These are phyloP conservation scores for Crepidodera aurea DNA, from an alignment of 2,888 invertebrate genomes.

Conservation along the genomic window DNA sequence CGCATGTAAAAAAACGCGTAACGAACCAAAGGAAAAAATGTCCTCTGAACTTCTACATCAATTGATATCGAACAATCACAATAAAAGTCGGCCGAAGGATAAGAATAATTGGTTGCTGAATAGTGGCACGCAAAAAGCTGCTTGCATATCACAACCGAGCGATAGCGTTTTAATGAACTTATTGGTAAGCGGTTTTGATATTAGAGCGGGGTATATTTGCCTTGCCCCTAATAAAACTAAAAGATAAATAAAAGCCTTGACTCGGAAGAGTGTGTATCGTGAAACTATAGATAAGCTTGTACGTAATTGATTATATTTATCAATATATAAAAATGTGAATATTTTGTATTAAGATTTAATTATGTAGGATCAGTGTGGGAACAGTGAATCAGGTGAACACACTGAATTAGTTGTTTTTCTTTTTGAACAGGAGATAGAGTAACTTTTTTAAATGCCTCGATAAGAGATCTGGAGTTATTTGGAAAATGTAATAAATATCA, in stretches of 20 bases:
- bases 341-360: neutral
- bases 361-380: neutral
- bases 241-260: slow-evolving; percentile 48
- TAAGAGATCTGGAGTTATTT: too few species aligned
- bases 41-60: slow-evolving; percentile 68
- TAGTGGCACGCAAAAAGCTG: slow-evolving; percentile 57
- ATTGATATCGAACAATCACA: slow-evolving; percentile 64
- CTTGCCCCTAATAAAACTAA: slow-evolving; percentile 68
- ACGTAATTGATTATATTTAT: neutral
- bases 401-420: too few species aligned
- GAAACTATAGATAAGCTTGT: neutral
- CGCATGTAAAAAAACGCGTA: slow-evolving; percentile 51
- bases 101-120: slow-evolving; percentile 58
- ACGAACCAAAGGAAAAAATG: slow-evolving; percentile 59
- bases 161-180: slow-evolving; percentile 93
- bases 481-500: too few species aligned
- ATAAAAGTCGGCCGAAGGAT: slow-evolving; percentile 55
- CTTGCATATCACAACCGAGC: slow-evolving; percentile 65
- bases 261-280: neutral
- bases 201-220: slow-evolving; percentile 91
- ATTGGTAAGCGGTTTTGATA: slow-evolving; percentile 94
- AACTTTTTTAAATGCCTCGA: too few species aligned
- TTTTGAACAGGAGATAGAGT: too few species aligned
- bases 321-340: neutral
- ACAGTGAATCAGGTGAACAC: neutral